phyloP scores from a whole-genome alignment of 2,888 invertebrate genomes.

The Rapana venosa region DNA sequence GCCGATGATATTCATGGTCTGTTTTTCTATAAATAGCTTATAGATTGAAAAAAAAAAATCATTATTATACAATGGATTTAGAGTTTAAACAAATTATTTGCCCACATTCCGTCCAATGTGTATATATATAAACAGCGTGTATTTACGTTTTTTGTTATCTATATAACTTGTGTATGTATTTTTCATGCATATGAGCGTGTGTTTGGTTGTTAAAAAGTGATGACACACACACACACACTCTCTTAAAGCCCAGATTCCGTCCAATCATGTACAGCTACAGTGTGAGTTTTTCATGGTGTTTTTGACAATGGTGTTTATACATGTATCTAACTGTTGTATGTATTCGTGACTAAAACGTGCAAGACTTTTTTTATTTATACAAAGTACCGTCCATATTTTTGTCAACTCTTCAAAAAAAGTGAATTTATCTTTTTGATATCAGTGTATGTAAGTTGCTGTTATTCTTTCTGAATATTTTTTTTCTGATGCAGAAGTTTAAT shows the following conservation, averaged over 20 bases:
- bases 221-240: neutral
- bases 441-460: no score
- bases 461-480: neutral
- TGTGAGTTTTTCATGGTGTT: neutral
- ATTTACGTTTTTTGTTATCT: no score
- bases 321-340: neutral
- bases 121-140: neutral
- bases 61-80: no score
- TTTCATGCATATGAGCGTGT: neutral
- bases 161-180: no score
- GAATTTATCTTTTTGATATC: neutral
- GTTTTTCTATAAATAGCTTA: no score
- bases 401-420: neutral
- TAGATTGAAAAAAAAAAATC: no score
- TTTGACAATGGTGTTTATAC: neutral
- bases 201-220: neutral
- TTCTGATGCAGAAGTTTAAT: neutral
- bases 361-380: neutral
- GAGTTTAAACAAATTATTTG: neutral
- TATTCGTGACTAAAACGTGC: neutral
- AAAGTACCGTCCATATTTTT: neutral
- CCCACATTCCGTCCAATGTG: constrained; percentile 7
- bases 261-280: neutral
- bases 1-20: no score
- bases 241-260: neutral